These are phyloP conservation scores for Agonopterix alstromeriana DNA, from an alignment of 2,888 invertebrate genomes.

Conservation along the genomic window DNA sequence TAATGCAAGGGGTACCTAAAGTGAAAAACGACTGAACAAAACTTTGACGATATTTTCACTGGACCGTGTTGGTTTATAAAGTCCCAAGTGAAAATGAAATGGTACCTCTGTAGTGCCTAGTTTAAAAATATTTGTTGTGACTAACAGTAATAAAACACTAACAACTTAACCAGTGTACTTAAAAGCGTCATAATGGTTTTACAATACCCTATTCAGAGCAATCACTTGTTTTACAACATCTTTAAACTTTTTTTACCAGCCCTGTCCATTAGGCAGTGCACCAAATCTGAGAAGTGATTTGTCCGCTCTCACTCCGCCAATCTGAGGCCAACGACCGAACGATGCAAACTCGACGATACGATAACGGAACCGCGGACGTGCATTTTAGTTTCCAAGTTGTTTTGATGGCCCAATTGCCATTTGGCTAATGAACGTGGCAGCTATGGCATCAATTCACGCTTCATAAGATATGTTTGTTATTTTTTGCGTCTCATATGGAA, in stretches of 20 bases:
- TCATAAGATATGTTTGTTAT: too few species aligned
- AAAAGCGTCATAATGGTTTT: too few species aligned
- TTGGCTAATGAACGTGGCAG: slow-evolving; percentile 31
- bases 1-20: too few species aligned
- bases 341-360: slow-evolving; percentile 35
- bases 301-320: slow-evolving; percentile 43
- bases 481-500: too few species aligned
- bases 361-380: slow-evolving; percentile 50
- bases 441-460: too few species aligned
- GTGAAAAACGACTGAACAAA: too few species aligned
- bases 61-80: too few species aligned
- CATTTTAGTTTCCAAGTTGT: slow-evolving; percentile 26
- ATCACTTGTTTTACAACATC: neutral
- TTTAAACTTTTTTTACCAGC: slow-evolving; percentile 3
- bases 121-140: too few species aligned
- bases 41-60: too few species aligned
- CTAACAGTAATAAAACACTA: too few species aligned
- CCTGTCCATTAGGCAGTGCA: slow-evolving; percentile 8
- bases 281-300: slow-evolving; percentile 61
- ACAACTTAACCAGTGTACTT: neutral
- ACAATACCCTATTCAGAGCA: neutral
- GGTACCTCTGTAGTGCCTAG: too few species aligned
- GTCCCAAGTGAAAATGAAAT: too few species aligned
- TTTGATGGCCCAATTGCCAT: slow-evolving; percentile 44
- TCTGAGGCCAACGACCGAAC: slow-evolving; percentile 54